Conservation (phyloP, 2,888 invertebrate genomes). For the Andrena bucephala region DNA sequence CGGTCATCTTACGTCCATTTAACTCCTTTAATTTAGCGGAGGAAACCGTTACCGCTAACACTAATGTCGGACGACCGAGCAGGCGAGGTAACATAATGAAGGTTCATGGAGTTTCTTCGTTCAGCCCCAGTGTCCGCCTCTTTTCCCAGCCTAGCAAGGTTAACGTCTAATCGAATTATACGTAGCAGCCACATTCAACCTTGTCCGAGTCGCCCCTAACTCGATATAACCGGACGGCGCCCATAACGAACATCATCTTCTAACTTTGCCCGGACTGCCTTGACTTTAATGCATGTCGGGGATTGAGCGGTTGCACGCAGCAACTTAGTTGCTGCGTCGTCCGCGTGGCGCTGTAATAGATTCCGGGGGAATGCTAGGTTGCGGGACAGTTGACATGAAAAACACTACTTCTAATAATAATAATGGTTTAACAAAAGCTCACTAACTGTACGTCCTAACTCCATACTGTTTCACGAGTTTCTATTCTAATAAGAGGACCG, state of each 20-base stretch:
- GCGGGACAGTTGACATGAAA: too few species aligned
- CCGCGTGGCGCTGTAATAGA: too few species aligned
- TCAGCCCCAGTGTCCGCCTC: constrained; percentile 68
- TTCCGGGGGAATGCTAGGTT: too few species aligned
- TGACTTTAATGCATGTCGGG: constrained; percentile 19
- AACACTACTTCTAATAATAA: too few species aligned
- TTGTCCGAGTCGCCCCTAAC: constrained; percentile 47
- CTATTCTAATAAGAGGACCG: too few species aligned
- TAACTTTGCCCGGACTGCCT: constrained; percentile 33
- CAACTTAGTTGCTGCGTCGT: background rate
- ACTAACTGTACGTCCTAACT: too few species aligned
- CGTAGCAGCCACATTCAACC: constrained; percentile 76
- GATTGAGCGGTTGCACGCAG: constrained; percentile 8
- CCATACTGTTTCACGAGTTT: too few species aligned
- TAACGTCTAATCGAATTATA: constrained; percentile 84
- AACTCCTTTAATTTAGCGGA: constrained; percentile 82
- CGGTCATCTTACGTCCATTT: constrained; percentile 81
- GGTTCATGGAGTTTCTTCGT: constrained; percentile 80
- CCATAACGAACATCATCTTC: constrained; percentile 64
- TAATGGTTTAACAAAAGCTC: too few species aligned
- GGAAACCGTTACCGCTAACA: constrained; percentile 80
- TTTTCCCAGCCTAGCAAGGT: constrained; percentile 75
- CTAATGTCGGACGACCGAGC: constrained; percentile 80
- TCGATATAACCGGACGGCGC: constrained; percentile 54
- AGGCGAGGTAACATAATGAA: constrained; percentile 83